Conservation (phyloP, 2,888 invertebrate species). For the Chydorus sphaericus region DNA sequence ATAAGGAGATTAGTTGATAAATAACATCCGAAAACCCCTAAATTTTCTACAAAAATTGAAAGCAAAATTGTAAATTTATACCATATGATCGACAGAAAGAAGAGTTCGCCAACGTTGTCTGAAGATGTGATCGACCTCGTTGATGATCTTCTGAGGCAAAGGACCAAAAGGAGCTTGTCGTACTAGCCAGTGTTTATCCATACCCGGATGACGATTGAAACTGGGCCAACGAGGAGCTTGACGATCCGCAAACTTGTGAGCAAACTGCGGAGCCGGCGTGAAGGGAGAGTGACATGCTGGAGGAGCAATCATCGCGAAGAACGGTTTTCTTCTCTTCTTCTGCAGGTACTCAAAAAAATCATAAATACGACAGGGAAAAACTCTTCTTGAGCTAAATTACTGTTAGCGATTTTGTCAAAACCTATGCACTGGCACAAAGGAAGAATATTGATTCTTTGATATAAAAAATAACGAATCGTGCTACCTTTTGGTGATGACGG, state of each 20-base stretch:
- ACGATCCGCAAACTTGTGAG: conserved; percentile 40
- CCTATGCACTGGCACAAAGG: too few relatives aligned
- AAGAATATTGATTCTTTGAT: too few relatives aligned
- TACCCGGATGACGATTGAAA: conserved; percentile 31
- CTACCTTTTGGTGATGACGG: too few relatives aligned
- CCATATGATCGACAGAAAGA: conserved; percentile 74
- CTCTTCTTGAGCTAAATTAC: too few relatives aligned
- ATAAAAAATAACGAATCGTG: too few relatives aligned
- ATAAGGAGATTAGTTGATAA: too few relatives aligned
- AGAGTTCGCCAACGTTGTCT: conserved; percentile 62
- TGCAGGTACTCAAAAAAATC: too few relatives aligned
- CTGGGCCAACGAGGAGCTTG: conserved; percentile 48
- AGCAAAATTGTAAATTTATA: too few relatives aligned
- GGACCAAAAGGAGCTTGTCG: conserved; percentile 45
- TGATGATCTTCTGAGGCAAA: conserved; percentile 42
- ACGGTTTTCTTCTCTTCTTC: conserved; percentile 41
- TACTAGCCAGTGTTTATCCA: conserved; percentile 78
- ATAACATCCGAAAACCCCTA: too few relatives aligned
- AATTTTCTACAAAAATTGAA: too few relatives aligned
- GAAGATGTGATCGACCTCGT: conserved; percentile 51
- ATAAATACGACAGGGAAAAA: too few relatives aligned
- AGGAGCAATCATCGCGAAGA: conserved; percentile 72
- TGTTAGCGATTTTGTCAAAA: too few relatives aligned
- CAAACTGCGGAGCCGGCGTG: conserved; percentile 60
- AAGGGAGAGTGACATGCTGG: conserved; percentile 81